Evolutionary conservation across 2,888 invertebrate genomes (phyloP).

Genomic region (Glaucopsyche alexis): DNA sequence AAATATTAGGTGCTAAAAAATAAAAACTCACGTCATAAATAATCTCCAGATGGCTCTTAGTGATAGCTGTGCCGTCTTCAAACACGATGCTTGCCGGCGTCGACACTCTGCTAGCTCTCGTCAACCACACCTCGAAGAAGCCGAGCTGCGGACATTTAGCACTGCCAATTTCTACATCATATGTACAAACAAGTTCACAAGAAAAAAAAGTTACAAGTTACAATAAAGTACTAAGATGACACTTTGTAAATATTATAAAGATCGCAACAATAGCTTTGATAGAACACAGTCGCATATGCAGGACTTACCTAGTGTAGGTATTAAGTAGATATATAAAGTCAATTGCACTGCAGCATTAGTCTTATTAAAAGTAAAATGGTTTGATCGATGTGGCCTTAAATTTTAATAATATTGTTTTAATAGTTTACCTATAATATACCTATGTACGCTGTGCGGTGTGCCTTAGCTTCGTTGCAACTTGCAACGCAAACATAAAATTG

Average conservation of each 20-base stretch:
- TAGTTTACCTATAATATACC: no score
- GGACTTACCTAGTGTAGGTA: not conserved
- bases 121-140: slow-evolving; percentile 98
- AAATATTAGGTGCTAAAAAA: no score
- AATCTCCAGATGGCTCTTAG: slow-evolving; percentile 89
- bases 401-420: not conserved
- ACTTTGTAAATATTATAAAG: not conserved
- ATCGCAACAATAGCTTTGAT: not conserved
- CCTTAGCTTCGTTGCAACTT: no score
- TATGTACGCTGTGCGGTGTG: no score
- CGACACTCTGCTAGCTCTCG: slow-evolving; percentile 90
- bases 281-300: not conserved
- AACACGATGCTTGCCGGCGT: slow-evolving; percentile 89
- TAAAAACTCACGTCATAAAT: slow-evolving; percentile 86
- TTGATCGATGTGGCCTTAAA: not conserved
- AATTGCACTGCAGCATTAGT: slow-evolving; percentile 1
- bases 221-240: no score
- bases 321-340: not conserved
- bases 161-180: slow-evolving; percentile 41
- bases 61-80: slow-evolving; percentile 92
- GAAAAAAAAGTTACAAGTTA: no score
- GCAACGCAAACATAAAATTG: no score
- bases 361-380: not conserved
- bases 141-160: slow-evolving; percentile 77
- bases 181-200: not conserved